These are phyloP conservation scores for Eulemur albifrons DNA, from an alignment of 2,797 vertebrate species.

Conservation along the genomic window DNA sequence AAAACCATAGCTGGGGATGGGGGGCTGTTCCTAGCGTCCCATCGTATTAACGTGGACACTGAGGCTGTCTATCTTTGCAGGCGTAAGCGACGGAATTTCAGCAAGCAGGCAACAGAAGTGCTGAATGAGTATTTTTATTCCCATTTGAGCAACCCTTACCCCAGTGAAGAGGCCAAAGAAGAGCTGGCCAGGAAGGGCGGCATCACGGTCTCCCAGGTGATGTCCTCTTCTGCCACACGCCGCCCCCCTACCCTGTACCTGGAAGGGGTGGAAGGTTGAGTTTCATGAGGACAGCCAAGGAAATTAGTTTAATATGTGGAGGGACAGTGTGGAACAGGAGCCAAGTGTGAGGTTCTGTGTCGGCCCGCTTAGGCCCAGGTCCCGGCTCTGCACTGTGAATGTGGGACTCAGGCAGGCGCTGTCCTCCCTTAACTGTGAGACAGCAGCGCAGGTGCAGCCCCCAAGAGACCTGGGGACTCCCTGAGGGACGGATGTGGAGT, in stretches of 20 bases:
- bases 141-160: conserved; percentile 91
- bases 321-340: background rate
- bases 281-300: background rate
- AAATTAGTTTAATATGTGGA: background rate
- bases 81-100: conserved; percentile 89
- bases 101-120: conserved; percentile 90
- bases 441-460: no score
- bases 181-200: conserved; percentile 89
- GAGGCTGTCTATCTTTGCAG: conserved; percentile 67
- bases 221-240: background rate
- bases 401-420: background rate
- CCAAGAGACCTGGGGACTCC: background rate
- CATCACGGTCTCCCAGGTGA: conserved; percentile 90
- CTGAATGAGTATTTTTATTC: conserved; percentile 93
- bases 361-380: background rate
- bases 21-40: no score
- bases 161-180: conserved; percentile 91
- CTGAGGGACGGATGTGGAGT: background rate
- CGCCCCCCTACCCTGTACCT: no score
- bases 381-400: background rate
- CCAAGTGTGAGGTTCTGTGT: no score
- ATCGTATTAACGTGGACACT: fast-evolving
- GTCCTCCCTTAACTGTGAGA: background rate
- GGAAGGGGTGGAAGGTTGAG: background rate
- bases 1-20: background rate